Conservation (phyloP, 1,140 invertebrate species). For the Diachasmimorpha longicaudata region DNA sequence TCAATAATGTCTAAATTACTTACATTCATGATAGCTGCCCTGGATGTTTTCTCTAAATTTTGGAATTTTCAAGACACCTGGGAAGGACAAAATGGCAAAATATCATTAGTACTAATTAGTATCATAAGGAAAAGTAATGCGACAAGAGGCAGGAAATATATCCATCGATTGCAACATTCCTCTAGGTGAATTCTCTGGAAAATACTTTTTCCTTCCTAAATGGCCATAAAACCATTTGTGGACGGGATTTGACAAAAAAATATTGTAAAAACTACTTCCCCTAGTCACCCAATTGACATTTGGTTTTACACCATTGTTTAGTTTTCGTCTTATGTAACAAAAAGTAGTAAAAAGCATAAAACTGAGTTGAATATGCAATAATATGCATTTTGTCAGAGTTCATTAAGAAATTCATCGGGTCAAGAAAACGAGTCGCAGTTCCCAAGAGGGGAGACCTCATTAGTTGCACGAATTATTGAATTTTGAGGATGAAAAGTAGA, state of each 20-base stretch:
- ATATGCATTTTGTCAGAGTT: neutral
- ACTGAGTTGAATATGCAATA: neutral
- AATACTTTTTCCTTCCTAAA: no score
- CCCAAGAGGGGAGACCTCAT: neutral
- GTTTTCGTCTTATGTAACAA: conserved; percentile 20
- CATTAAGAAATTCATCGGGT: neutral
- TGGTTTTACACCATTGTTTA: neutral
- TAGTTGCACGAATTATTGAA: neutral
- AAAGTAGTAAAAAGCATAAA: conserved; percentile 24
- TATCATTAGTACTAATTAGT: conserved; percentile 14
- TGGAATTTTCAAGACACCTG: conserved; percentile 44
- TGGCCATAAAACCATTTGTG: no score
- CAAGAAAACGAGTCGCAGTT: neutral
- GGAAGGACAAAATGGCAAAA: conserved; percentile 32
- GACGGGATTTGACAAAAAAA: no score
- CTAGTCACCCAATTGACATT: no score
- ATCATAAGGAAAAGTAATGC: no score
- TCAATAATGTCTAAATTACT: conserved; percentile 34
- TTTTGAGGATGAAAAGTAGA: neutral
- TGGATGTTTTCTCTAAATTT: conserved; percentile 33
- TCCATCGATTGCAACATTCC: no score
- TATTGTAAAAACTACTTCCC: no score
- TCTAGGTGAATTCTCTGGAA: no score
- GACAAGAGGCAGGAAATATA: no score
- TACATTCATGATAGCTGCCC: conserved; percentile 49